Evolutionary conservation across 2,797 vertebrate genomes (phyloP).

Genomic region (Morelia viridis): DNA sequence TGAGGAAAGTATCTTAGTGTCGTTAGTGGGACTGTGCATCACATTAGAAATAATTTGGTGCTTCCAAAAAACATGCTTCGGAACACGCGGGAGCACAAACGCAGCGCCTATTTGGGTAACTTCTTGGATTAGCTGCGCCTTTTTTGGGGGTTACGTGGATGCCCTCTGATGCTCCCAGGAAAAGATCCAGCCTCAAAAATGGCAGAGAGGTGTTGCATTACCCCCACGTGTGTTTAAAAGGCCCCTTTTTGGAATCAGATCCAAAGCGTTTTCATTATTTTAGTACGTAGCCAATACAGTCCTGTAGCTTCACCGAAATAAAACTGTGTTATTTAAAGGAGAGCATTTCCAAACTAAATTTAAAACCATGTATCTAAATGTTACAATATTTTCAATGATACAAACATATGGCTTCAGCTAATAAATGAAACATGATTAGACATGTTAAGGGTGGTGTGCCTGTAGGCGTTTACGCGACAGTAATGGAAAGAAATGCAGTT

Average conservation of each 20-base stretch:
- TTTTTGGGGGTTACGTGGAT: not conserved
- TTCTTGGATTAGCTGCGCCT: not conserved
- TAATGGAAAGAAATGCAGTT: conserved; percentile 14
- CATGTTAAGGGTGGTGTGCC: not conserved
- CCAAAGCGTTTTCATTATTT: not conserved
- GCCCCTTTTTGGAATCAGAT: not conserved
- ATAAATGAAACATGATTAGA: not conserved
- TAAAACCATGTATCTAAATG: not conserved
- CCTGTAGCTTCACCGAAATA: not conserved
- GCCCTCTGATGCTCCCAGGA: not conserved
- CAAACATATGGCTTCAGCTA: not conserved
- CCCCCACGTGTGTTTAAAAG: not conserved
- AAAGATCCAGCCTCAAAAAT: not conserved
- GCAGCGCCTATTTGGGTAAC: not conserved
- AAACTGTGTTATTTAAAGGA: not conserved
- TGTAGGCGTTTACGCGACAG: not conserved
- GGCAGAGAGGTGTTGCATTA: not conserved
- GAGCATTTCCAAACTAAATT: not conserved
- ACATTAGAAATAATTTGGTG: no score
- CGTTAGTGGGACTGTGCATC: no score
- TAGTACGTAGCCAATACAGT: not conserved
- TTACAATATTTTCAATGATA: not conserved
- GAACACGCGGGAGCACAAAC: not conserved
- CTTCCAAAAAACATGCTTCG: no score
- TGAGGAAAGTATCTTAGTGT: no score